These are phyloP conservation scores for Sardina pilchardus DNA, from an alignment of 2,113 vertebrate species.

Conservation along the genomic window DNA sequence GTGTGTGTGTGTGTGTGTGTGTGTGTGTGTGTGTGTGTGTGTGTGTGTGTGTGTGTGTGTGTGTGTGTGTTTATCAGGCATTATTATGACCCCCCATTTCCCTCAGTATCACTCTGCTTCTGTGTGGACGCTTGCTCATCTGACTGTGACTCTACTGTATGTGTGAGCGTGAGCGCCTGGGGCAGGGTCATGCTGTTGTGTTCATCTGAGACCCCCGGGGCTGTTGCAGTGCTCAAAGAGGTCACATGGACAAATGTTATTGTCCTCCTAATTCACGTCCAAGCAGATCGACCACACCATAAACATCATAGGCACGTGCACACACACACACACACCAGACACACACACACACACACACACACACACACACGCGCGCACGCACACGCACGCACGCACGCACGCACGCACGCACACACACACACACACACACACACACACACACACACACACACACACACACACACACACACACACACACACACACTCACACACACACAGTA, in stretches of 20 bases:
- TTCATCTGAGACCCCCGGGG: too few relatives aligned
- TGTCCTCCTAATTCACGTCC: neutral
- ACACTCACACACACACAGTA: neutral
- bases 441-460: neutral
- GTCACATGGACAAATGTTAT: too few relatives aligned
- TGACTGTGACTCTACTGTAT: neutral
- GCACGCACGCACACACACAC: neutral
- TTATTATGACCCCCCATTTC: too few relatives aligned
- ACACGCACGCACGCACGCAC: too few relatives aligned
- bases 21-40: slow-evolving; percentile 27
- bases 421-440: neutral
- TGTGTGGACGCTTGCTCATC: neutral
- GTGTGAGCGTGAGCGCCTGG: too few relatives aligned
- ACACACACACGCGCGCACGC: too few relatives aligned
- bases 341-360: neutral
- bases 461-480: neutral
- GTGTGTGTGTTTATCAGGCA: slow-evolving; percentile 25
- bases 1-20: slow-evolving; percentile 31
- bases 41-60: slow-evolving; percentile 1
- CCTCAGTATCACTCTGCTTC: neutral
- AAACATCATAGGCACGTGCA: neutral
- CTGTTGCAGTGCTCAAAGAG: too few relatives aligned
- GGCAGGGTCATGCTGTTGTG: too few relatives aligned
- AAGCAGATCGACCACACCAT: neutral
- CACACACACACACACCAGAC: neutral